These are phyloP conservation scores for Euura saliciscinereae DNA, from an alignment of 1,140 invertebrate genomes.

Conservation along the genomic window DNA sequence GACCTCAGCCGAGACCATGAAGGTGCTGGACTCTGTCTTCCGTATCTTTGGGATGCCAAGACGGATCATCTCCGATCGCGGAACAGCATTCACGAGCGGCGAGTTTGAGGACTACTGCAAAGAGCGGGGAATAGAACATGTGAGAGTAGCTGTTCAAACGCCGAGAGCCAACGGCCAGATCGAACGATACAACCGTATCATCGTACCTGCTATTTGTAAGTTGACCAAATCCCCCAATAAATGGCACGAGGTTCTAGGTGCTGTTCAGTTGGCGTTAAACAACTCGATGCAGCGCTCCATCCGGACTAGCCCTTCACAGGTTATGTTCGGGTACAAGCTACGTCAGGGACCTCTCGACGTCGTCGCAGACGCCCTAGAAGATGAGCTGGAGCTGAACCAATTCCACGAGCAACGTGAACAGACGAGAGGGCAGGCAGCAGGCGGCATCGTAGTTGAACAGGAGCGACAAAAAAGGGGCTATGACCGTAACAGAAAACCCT, in stretches of 20 bases:
- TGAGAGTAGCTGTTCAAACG: constrained; percentile 39
- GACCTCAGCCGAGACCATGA: not conserved
- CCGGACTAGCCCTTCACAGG: constrained; percentile 36
- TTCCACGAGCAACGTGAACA: not conserved
- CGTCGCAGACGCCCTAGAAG: not conserved
- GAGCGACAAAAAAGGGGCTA: not conserved
- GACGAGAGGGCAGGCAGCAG: not conserved
- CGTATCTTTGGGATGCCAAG: constrained; percentile 34
- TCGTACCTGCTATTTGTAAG: constrained; percentile 39
- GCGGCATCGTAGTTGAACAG: not conserved
- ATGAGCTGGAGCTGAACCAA: not conserved
- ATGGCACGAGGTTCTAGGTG: constrained; percentile 40
- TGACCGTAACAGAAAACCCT: not conserved
- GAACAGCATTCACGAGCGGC: constrained; percentile 38
- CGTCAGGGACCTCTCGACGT: not conserved
- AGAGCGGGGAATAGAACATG: constrained; percentile 33
- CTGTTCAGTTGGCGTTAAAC: constrained; percentile 41
- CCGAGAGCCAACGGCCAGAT: constrained; percentile 45
- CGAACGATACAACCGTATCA: constrained; percentile 39
- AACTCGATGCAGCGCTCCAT: constrained; percentile 39
- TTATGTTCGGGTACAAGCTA: constrained; percentile 31
- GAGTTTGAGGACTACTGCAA: constrained; percentile 33
- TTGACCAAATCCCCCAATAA: constrained; percentile 32
- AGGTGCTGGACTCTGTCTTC: not conserved
- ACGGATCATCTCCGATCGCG: constrained; percentile 39